Evolutionary conservation across 2,113 vertebrate genomes (phyloP).

Genomic region (Mustelus asterias): DNA sequence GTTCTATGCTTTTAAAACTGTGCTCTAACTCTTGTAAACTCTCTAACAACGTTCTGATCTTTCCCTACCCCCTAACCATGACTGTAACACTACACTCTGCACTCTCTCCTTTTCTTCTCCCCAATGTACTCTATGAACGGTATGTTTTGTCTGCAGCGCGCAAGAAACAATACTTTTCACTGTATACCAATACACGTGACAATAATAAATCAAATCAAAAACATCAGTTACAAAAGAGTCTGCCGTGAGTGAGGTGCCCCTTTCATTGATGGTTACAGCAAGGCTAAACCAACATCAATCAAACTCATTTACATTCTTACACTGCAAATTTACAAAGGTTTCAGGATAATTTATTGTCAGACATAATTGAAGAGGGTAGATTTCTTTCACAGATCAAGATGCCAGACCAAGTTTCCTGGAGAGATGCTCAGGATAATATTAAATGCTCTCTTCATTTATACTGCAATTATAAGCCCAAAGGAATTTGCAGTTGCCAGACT

Average conservation of each 20-base stretch:
- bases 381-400: background rate
- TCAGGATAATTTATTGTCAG: background rate
- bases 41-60: too few species aligned
- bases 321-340: background rate
- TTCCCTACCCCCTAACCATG: too few species aligned
- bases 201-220: background rate
- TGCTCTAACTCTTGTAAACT: too few species aligned
- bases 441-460: background rate
- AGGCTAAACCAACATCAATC: background rate
- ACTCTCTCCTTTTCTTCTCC: too few species aligned
- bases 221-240: background rate
- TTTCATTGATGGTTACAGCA: background rate
- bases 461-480: background rate
- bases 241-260: background rate
- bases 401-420: background rate
- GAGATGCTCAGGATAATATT: background rate
- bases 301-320: background rate
- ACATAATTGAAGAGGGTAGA: background rate
- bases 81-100: too few species aligned
- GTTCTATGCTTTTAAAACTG: too few species aligned
- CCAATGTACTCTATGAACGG: too few species aligned
- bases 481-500: background rate
- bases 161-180: too few species aligned
- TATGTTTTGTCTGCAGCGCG: too few species aligned
- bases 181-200: too few species aligned